Conservation (phyloP, 2,797 vertebrate species). For the Brotula barbata region DNA sequence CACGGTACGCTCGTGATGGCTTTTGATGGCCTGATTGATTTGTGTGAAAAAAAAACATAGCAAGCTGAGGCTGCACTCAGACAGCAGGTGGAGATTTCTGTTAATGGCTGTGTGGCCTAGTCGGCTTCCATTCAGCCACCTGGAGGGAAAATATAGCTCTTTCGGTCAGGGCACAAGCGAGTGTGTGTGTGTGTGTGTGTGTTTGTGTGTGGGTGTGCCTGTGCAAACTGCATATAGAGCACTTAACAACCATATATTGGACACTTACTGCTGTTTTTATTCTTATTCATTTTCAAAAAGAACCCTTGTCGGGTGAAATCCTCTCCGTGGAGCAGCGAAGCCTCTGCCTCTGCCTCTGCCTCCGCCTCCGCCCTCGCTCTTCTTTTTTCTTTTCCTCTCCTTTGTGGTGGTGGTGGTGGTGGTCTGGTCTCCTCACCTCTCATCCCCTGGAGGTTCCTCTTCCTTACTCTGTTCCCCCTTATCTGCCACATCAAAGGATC, state of each 20-base stretch:
- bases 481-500: constrained; percentile 85
- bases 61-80: constrained; percentile 35
- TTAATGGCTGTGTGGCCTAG: constrained; percentile 51
- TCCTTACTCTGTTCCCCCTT: constrained; percentile 66
- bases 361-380: constrained; percentile 47
- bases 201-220: not conserved
- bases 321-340: constrained; percentile 31
- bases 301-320: constrained; percentile 24
- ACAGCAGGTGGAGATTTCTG: constrained; percentile 63
- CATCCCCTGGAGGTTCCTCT: constrained; percentile 63
- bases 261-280: constrained; percentile 9
- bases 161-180: constrained; percentile 43
- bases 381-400: constrained; percentile 45
- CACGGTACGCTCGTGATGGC: constrained; percentile 48
- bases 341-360: too few species aligned
- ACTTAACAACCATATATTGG: constrained; percentile 11
- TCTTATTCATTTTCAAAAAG: not conserved
- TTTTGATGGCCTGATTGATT: constrained; percentile 65
- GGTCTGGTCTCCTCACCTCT: constrained; percentile 69
- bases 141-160: constrained; percentile 44
- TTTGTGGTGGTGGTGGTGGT: constrained; percentile 22
- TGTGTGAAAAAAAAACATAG: constrained; percentile 54
- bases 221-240: constrained; percentile 17
- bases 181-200: not conserved
- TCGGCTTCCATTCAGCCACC: constrained; percentile 51